Evolutionary conservation across 2,888 invertebrate species (phyloP).

Genomic region (Lithophane leautieri): DNA sequence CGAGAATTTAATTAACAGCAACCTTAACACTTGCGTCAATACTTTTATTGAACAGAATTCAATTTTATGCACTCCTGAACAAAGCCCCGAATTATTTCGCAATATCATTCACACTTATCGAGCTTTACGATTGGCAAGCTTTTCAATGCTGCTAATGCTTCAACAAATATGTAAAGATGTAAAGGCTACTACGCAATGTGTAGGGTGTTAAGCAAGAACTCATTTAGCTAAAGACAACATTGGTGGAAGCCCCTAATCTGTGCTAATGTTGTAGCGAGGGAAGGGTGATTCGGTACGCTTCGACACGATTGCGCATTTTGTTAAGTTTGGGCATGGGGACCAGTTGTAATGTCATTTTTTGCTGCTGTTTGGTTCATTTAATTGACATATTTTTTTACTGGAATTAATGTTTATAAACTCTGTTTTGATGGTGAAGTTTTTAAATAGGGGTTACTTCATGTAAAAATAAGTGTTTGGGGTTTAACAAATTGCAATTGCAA

Average conservation of each 20-base stretch:
- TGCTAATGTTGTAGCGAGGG: constrained; percentile 75
- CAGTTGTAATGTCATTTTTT: constrained; percentile 55
- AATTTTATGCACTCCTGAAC: constrained; percentile 77
- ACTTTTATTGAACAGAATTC: constrained; percentile 73
- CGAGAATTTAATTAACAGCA: constrained; percentile 70
- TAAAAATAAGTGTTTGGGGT: background rate
- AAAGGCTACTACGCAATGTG: constrained; percentile 65
- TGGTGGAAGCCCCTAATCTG: constrained; percentile 75
- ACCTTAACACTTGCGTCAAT: constrained; percentile 70
- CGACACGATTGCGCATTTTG: constrained; percentile 77
- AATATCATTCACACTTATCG: constrained; percentile 64
- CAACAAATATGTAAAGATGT: constrained; percentile 54
- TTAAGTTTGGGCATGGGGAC: constrained; percentile 52
- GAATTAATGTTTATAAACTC: constrained; percentile 43
- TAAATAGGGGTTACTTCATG: background rate
- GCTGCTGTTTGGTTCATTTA: constrained; percentile 40
- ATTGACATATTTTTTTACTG: constrained; percentile 45
- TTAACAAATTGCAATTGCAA: background rate
- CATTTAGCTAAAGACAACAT: constrained; percentile 71
- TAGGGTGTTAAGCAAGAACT: constrained; percentile 63
- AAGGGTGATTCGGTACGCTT: constrained; percentile 82
- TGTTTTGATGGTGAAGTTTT: background rate
- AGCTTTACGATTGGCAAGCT: constrained; percentile 56
- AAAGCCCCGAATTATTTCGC: constrained; percentile 61
- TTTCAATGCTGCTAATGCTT: constrained; percentile 68